phyloP scores from a whole-genome alignment of 2,113 vertebrate genomes.

The Tichodroma muraria region DNA sequence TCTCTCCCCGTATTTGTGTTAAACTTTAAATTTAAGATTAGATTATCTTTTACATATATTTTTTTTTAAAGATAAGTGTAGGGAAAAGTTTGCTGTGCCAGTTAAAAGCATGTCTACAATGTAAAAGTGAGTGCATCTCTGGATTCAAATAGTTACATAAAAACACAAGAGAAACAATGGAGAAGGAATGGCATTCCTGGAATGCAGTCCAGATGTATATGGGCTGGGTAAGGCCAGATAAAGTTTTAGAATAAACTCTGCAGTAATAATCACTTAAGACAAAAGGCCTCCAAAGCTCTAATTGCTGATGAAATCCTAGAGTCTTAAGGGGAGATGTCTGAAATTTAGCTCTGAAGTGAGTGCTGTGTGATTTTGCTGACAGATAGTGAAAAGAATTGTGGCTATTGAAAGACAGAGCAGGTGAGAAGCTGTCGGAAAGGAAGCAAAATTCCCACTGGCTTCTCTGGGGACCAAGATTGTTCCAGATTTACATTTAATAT shows the following conservation, averaged over 20 bases:
- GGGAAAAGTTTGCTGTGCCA: conserved; percentile 46
- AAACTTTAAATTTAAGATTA: conserved; percentile 63
- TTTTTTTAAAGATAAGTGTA: conserved; percentile 34
- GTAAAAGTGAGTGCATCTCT: conserved; percentile 57
- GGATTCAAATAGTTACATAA: conserved; percentile 36
- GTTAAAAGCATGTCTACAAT: conserved; percentile 47
- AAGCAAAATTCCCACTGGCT: background rate
- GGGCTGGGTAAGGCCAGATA: conserved; percentile 48
- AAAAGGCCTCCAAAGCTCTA: conserved; percentile 52
- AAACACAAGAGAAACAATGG: conserved; percentile 53
- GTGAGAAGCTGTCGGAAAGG: background rate
- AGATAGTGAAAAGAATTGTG: background rate
- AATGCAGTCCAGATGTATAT: conserved; percentile 62
- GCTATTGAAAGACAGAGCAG: background rate
- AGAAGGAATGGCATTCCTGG: conserved; percentile 54
- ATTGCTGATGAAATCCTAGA: conserved; percentile 39
- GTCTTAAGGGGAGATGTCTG: background rate
- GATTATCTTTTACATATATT: conserved; percentile 51
- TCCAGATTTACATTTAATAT: background rate
- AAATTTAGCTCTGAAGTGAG: conserved; percentile 9
- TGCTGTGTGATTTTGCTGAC: conserved; percentile 14
- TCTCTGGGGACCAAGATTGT: background rate
- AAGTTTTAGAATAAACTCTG: conserved; percentile 56
- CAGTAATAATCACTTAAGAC: conserved; percentile 59
- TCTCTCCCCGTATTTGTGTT: conserved; percentile 39